Conservation (phyloP, 2,888 invertebrate genomes). For the Serripes groenlandicus region DNA sequence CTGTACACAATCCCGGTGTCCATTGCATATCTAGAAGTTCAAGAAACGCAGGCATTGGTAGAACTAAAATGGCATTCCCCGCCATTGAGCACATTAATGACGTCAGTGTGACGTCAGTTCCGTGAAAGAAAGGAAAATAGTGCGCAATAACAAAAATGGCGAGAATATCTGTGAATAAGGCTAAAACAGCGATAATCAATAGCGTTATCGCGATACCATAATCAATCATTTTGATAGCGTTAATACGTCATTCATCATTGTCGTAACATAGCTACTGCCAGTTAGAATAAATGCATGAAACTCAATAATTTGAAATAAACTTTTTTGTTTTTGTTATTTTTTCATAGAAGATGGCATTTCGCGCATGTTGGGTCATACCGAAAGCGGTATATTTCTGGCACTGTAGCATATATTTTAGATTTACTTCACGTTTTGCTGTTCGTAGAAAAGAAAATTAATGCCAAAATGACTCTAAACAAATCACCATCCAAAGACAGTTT, state of each 20-base stretch:
- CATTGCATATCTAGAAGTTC: slow-evolving; percentile 62
- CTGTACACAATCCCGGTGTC: slow-evolving; percentile 67
- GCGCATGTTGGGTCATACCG: too few species aligned
- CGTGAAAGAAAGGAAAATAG: slow-evolving; percentile 76
- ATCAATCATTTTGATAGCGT: slow-evolving; percentile 62
- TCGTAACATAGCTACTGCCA: not conserved
- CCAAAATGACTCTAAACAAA: too few species aligned
- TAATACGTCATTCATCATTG: not conserved
- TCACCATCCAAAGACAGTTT: too few species aligned
- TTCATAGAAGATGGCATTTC: too few species aligned
- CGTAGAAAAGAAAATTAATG: too few species aligned
- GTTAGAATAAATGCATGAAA: not conserved
- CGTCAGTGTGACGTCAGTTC: slow-evolving; percentile 76
- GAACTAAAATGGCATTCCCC: slow-evolving; percentile 69
- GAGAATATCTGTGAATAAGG: slow-evolving; percentile 72
- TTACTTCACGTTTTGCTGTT: too few species aligned
- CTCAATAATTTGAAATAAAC: not conserved
- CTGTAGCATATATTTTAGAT: too few species aligned
- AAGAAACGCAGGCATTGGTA: slow-evolving; percentile 73
- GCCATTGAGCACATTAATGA: slow-evolving; percentile 75
- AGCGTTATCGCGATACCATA: slow-evolving; percentile 71
- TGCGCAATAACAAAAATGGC: slow-evolving; percentile 74
- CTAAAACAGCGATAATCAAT: slow-evolving; percentile 75
- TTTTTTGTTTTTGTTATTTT: too few species aligned
- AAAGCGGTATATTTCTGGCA: too few species aligned